Conservation (phyloP, 2,888 invertebrate genomes). For the Loripinus fragilis region DNA sequence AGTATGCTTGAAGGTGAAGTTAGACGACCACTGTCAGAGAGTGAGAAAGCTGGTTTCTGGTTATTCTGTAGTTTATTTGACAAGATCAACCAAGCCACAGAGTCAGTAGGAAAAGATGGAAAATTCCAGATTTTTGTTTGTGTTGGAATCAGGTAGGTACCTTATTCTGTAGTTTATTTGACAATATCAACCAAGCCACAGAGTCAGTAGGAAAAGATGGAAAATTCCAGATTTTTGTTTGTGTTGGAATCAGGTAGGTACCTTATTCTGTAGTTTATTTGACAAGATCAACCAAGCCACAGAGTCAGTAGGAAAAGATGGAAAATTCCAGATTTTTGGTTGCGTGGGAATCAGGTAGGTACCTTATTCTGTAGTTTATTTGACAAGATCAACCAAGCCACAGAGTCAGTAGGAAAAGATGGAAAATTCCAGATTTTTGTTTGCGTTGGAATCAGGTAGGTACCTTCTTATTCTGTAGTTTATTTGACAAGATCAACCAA, state of each 20-base stretch:
- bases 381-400: slow-evolving; percentile 91
- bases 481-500: slow-evolving; percentile 94
- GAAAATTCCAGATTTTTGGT: slow-evolving; percentile 98
- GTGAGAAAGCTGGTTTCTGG: slow-evolving; percentile 89
- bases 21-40: slow-evolving; percentile 76
- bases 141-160: slow-evolving; percentile 92
- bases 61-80: slow-evolving; percentile 95
- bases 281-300: slow-evolving; percentile 92
- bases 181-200: slow-evolving; percentile 91
- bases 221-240: slow-evolving; percentile 98
- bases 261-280: slow-evolving; percentile 94
- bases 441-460: slow-evolving; percentile 94
- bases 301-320: slow-evolving; percentile 96
- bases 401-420: slow-evolving; percentile 96
- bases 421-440: slow-evolving; percentile 99
- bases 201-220: slow-evolving; percentile 98
- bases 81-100: slow-evolving; percentile 91
- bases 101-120: slow-evolving; percentile 97
- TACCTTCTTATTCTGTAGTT: slow-evolving; percentile 94
- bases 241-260: slow-evolving; percentile 94
- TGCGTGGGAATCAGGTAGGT: slow-evolving; percentile 94
- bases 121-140: slow-evolving; percentile 99
- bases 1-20: slow-evolving; percentile 80
- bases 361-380: slow-evolving; percentile 93
- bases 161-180: slow-evolving; percentile 94